These are phyloP conservation scores for Eciton burchellii DNA, from an alignment of 1,140 invertebrate genomes.

Conservation along the genomic window DNA sequence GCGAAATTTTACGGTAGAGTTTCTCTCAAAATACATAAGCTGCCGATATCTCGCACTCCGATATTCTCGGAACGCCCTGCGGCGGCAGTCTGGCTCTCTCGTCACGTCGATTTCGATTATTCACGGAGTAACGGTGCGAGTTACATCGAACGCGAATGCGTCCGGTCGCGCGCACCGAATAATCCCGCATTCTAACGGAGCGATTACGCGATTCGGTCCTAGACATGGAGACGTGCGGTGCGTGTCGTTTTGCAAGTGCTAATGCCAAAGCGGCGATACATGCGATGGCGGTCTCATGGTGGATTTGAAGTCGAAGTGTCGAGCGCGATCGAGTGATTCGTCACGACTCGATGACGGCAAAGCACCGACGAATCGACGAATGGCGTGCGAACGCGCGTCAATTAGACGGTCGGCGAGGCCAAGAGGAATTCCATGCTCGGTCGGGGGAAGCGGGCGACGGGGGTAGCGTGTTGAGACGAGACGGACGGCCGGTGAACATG, in stretches of 20 bases:
- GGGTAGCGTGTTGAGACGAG: neutral
- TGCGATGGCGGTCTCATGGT: conserved; percentile 9
- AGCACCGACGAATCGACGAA: conserved; percentile 44
- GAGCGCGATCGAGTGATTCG: conserved; percentile 47
- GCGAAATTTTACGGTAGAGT: neutral
- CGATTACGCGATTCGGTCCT: neutral
- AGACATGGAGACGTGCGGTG: neutral
- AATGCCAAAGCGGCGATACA: conserved; percentile 15
- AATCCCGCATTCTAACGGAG: conserved; percentile 15
- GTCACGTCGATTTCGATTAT: conserved; percentile 22
- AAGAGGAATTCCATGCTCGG: conserved; percentile 22
- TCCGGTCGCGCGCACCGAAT: neutral
- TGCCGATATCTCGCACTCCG: too few relatives aligned
- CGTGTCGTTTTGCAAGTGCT: neutral
- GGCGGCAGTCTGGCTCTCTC: neutral
- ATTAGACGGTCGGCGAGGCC: conserved; percentile 11
- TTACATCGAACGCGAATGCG: neutral
- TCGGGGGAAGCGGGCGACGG: neutral
- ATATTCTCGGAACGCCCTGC: neutral
- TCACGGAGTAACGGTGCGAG: neutral
- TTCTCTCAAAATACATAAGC: neutral
- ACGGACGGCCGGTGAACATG: conserved; percentile 21
- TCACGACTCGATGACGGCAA: conserved; percentile 2
- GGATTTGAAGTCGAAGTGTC: conserved; percentile 50
- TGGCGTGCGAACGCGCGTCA: conserved; percentile 16